Conservation (phyloP, 2,797 vertebrate species). For the Muraenolepis orangiensis region DNA sequence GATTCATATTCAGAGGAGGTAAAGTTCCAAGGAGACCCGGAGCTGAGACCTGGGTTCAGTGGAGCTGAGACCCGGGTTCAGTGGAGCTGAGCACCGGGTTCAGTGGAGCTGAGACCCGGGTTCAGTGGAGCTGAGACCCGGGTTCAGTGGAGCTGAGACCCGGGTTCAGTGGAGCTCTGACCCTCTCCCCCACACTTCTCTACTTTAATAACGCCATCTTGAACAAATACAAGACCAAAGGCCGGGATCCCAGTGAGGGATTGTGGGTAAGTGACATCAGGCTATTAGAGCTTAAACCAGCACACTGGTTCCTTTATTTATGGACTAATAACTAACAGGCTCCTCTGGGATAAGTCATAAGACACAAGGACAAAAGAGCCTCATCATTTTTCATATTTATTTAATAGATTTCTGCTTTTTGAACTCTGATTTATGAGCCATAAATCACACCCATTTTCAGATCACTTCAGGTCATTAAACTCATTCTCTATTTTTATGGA, state of each 20-base stretch:
- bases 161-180: too few relatives aligned
- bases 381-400: background rate
- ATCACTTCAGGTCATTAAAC: background rate
- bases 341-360: background rate
- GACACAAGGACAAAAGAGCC: background rate
- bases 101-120: too few relatives aligned
- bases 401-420: background rate
- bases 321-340: background rate
- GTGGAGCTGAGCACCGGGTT: too few relatives aligned
- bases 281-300: constrained; percentile 15
- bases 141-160: too few relatives aligned
- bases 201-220: constrained; percentile 13
- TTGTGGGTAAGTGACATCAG: constrained; percentile 22
- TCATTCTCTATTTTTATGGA: background rate
- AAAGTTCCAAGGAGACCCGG: too few relatives aligned
- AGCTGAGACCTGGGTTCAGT: too few relatives aligned
- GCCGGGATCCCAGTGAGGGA: constrained; percentile 10
- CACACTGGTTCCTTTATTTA: too few relatives aligned
- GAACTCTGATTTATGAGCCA: background rate
- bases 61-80: too few relatives aligned
- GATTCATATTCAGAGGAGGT: too few relatives aligned
- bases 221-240: constrained; percentile 11
- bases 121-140: too few relatives aligned
- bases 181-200: constrained; percentile 5
- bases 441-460: background rate